phyloP scores from a whole-genome alignment of 2,797 vertebrate genomes.

The Hafferia zeledoni region DNA sequence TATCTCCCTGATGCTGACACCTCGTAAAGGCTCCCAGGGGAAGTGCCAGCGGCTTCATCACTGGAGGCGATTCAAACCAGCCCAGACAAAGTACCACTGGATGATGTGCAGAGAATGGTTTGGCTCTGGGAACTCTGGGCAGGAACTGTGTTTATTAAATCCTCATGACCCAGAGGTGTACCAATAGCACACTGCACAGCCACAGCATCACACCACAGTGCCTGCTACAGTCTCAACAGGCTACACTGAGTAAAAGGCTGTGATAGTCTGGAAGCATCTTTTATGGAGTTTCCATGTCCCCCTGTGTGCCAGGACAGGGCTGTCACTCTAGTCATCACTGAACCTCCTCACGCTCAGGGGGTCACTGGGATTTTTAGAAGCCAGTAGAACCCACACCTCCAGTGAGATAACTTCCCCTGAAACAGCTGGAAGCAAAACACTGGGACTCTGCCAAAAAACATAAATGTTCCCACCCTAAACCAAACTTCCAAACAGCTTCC shows the following conservation, averaged over 20 bases:
- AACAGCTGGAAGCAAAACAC: not conserved
- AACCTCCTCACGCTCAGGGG: not conserved
- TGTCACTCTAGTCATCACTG: not conserved
- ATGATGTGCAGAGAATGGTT: not conserved
- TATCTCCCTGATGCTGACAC: conserved; percentile 21
- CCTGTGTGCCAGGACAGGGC: not conserved
- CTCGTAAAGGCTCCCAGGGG: conserved; percentile 15
- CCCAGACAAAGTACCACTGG: not conserved
- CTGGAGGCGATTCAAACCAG: not conserved
- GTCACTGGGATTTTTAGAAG: not conserved
- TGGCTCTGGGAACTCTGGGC: not conserved
- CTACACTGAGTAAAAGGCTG: not conserved
- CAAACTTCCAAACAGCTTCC: not conserved
- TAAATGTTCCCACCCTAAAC: not conserved
- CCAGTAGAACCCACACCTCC: not conserved
- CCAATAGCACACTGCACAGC: not conserved
- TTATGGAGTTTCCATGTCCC: rapidly evolving
- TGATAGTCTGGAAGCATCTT: not conserved
- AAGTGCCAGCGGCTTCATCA: not conserved
- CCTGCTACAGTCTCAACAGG: not conserved
- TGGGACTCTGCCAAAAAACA: not conserved
- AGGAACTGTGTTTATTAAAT: not conserved
- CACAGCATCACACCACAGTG: not conserved
- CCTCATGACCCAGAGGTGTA: not conserved
- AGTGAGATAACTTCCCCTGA: rapidly evolving